phyloP scores from a whole-genome alignment of 2,797 vertebrate genomes.

The Podarcis siculus region DNA sequence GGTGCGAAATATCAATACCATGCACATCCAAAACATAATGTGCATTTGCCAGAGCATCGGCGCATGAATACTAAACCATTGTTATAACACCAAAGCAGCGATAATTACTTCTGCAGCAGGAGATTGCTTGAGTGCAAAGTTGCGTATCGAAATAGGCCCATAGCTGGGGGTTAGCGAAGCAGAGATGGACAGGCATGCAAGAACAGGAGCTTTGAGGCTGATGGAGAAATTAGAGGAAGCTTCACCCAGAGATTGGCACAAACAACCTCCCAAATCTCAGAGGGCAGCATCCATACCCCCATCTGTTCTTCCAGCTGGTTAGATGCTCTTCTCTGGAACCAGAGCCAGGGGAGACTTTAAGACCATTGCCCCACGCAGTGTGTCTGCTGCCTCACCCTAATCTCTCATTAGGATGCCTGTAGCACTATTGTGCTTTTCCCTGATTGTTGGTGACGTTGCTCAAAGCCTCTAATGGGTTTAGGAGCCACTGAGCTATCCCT shows the following conservation, averaged over 20 bases:
- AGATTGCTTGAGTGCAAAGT: background rate
- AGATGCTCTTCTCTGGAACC: too few species aligned
- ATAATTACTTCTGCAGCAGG: background rate
- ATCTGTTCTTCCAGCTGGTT: background rate
- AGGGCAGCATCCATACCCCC: background rate
- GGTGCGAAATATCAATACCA: background rate
- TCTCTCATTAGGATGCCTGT: background rate
- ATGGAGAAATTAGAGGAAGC: background rate
- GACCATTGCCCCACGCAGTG: background rate
- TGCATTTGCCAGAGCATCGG: background rate
- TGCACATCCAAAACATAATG: background rate
- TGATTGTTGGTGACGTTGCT: conserved; percentile 8
- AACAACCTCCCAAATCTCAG: background rate
- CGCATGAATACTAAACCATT: background rate
- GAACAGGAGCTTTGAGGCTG: background rate
- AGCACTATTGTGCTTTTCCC: background rate
- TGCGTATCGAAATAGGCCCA: background rate
- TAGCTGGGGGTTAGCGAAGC: background rate
- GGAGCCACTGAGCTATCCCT: background rate
- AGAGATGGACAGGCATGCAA: background rate
- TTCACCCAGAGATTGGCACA: too few species aligned
- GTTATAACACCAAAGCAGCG: background rate
- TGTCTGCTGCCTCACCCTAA: background rate
- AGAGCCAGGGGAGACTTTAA: background rate
- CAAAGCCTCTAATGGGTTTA: conserved; percentile 38